Conservation (phyloP, 2,113 vertebrate genomes). For the Cervus canadensis region DNA sequence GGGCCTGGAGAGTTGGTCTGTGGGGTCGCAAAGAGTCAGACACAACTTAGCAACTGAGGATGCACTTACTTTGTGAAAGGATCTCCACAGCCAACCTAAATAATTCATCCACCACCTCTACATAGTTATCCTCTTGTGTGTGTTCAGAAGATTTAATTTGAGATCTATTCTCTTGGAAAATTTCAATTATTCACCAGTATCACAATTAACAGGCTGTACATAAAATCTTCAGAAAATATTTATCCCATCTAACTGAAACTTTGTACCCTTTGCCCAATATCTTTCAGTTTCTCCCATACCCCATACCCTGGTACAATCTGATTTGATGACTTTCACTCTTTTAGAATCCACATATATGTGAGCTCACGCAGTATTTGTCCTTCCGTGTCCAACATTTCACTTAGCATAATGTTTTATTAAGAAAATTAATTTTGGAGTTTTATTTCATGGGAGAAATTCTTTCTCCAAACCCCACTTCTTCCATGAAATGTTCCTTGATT, state of each 20-base stretch:
- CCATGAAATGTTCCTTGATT: background rate
- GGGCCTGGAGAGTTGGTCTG: background rate
- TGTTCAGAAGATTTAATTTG: background rate
- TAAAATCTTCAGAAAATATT: background rate
- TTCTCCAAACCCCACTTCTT: background rate
- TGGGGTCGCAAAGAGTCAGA: background rate
- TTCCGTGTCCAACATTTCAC: background rate
- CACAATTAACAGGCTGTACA: background rate
- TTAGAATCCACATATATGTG: background rate
- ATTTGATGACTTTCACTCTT: background rate
- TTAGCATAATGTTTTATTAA: background rate
- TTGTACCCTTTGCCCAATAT: background rate
- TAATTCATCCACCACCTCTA: background rate
- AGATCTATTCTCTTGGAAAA: background rate
- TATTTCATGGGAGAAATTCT: background rate
- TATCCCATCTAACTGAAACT: background rate
- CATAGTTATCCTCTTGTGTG: background rate
- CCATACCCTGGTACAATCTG: background rate
- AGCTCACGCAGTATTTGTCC: background rate
- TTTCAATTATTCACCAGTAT: background rate
- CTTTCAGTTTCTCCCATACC: background rate
- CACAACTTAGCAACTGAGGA: background rate
- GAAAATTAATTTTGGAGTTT: background rate
- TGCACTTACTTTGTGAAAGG: background rate
- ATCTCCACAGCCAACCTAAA: background rate